Base-by-base conservation (phyloP, 1,140 invertebrate genomes). In the Caerostris darwini region DNA sequence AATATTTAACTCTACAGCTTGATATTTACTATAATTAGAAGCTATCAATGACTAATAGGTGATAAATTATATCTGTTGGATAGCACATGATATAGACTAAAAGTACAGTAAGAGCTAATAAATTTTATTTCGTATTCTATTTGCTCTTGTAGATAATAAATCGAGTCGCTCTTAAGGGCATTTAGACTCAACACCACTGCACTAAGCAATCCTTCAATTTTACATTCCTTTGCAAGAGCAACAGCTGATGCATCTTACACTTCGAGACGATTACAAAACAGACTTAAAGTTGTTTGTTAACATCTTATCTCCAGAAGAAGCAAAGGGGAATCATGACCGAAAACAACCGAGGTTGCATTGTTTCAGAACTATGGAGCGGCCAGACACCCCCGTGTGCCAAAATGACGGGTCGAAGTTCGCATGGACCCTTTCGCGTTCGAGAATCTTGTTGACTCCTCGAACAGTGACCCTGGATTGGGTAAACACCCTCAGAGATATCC, bases 391-490 rank as follows among this genome's bases (percentile, higher is more conserved):
- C 8, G 8, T n/a, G 34, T 57, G 8, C 34, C 2, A 5, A 61
- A 58, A 69, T 34, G 50, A 50, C 54, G 56, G 89, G 69, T 90
- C 69, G 34, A 50, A 77, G 71, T 90, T 81, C 67, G 14, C 5
- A 7, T 69, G 50, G 34, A 54, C 89, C 89, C 89, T 90, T 90
- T 90, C 56, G 64, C 7, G 59, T 50, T 54, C 56, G 57, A 50
- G 89, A 89, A 71, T 56, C 56, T 90, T 90, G 69, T 90, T 90
- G 89, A 90, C 89, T 90, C 53, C n/a, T 77, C 71, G 56, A 90
- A 59, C 54, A 57, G 69, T 71, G 64, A 69, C 71, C 64, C 89
- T 90, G 12, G 50, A 64, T 77, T 90, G 71, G 6, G 89, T 90
- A 90, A 90, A 90, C 89, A 90, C 69, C 69, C 89, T 19, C 6